Evolutionary conservation across 1,140 invertebrate species (phyloP).

Genomic region (Trialeurodes vaporariorum): DNA sequence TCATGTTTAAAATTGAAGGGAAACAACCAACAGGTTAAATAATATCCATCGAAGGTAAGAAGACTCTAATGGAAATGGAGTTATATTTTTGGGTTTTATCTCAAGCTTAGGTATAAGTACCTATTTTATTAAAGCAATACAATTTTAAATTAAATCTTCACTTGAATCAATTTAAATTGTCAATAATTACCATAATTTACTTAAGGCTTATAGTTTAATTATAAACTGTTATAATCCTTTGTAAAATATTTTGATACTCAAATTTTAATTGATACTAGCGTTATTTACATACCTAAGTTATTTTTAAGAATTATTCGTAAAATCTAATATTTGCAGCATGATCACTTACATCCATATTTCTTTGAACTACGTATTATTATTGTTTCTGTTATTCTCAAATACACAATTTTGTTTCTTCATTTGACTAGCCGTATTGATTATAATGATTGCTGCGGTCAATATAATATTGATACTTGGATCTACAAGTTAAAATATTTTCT

Average conservation of each 20-base stretch:
- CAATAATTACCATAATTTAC: neutral
- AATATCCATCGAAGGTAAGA: too few species aligned
- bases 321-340: neutral
- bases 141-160: neutral
- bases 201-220: neutral
- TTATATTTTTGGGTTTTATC: neutral
- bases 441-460: too few species aligned
- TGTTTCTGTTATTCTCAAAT: neutral
- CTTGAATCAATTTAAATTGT: neutral
- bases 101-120: neutral
- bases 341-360: neutral
- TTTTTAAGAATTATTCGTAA: too few species aligned
- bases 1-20: too few species aligned
- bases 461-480: too few species aligned
- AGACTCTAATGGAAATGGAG: too few species aligned
- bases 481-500: neutral
- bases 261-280: neutral
- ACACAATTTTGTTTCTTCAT: too few species aligned
- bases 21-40: too few species aligned
- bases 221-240: neutral
- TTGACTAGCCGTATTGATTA: too few species aligned
- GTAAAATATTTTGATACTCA: constrained; percentile 1
- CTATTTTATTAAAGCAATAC: neutral
- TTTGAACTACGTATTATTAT: neutral
- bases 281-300: neutral